phyloP scores from a whole-genome alignment of 1,140 invertebrate species.

The Acromyrmex heyeri region DNA sequence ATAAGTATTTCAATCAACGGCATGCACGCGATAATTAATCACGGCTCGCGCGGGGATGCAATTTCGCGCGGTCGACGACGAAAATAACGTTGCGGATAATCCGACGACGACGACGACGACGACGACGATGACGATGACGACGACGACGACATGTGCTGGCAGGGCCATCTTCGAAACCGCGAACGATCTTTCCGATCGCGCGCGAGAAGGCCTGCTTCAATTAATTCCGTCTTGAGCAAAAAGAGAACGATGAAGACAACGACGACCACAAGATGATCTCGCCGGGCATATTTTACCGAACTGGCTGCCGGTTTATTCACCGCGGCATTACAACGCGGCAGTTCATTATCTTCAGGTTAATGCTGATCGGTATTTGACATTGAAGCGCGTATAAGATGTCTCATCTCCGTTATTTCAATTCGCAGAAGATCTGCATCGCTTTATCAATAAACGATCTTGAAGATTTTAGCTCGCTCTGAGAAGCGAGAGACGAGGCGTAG shows the following conservation, averaged over 20 bases:
- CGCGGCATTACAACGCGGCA: conserved; percentile 35
- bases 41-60: conserved; percentile 50
- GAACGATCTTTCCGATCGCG: conserved; percentile 43
- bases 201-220: conserved; percentile 31
- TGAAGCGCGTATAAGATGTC: conserved; percentile 39
- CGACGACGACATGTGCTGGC: conserved; percentile 6
- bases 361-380: conserved; percentile 64
- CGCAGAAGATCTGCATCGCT: conserved; percentile 29
- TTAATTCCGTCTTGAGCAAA: conserved; percentile 54
- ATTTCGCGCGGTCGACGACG: conserved; percentile 53
- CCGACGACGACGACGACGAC: conserved; percentile 33
- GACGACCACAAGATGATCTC: conserved; percentile 14
- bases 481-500: not conserved
- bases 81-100: conserved; percentile 55
- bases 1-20: conserved; percentile 64
- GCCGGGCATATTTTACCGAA: conserved; percentile 1
- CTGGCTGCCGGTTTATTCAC: conserved; percentile 22
- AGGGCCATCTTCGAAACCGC: not conserved
- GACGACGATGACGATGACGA: not conserved
- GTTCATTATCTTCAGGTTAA: conserved; percentile 31
- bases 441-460: conserved; percentile 62
- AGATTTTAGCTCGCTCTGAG: conserved; percentile 44
- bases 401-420: conserved; percentile 53
- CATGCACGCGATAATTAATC: conserved; percentile 64
- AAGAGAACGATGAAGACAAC: not conserved